Percentiles rank a stretch among this genome's conserved stretches.
These are phyloP conservation scores for Peromyscus californicus DNA, from an alignment of 2,113 vertebrate genomes.

Conservation along the genomic window DNA sequence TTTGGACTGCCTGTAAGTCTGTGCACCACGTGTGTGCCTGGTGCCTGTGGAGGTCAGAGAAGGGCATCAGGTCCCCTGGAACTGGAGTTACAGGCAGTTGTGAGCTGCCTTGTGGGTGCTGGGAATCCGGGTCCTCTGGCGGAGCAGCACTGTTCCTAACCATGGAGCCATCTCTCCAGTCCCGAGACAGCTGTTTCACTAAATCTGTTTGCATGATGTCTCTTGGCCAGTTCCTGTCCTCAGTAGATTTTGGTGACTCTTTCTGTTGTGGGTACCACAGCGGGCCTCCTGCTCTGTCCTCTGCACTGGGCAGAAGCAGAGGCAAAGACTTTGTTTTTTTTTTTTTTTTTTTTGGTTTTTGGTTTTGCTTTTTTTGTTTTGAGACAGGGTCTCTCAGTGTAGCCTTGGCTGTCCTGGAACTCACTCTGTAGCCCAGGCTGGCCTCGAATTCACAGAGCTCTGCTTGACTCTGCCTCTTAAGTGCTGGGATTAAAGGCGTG, in stretches of 20 bases:
- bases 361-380: neutral
- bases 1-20: neutral
- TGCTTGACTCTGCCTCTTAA: neutral
- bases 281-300: no score
- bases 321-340: neutral
- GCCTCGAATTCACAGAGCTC: neutral
- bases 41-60: neutral
- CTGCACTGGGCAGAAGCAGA: neutral
- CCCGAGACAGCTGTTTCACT: no score
- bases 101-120: neutral
- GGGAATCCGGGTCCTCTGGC: neutral
- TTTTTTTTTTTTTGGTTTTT: neutral
- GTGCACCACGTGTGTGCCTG: no score
- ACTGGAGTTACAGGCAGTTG: neutral
- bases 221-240: neutral
- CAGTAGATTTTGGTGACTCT: accelerated
- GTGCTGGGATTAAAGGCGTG: neutral
- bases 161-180: neutral
- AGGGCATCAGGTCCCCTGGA: neutral
- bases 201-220: neutral
- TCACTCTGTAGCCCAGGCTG: neutral
- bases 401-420: neutral
- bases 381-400: neutral
- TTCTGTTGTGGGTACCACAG: neutral
- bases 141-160: neutral